These are phyloP conservation scores for Norana najaformis DNA, from an alignment of 2,888 invertebrate genomes.

Conservation along the genomic window DNA sequence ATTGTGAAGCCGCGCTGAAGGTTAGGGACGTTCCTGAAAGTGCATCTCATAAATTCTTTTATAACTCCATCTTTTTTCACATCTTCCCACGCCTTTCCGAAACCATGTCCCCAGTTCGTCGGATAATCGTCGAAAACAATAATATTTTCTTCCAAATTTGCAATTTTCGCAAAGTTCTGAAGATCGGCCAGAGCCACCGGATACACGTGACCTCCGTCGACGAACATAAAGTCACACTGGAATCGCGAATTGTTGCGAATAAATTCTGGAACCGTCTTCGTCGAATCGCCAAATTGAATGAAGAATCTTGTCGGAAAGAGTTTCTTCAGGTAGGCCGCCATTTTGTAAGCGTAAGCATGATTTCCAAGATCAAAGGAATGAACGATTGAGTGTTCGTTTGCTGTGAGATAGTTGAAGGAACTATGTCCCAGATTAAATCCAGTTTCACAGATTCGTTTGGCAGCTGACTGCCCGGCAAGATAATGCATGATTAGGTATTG, in stretches of 20 bases:
- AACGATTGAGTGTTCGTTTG: slow-evolving; percentile 34
- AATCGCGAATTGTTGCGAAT: slow-evolving; percentile 25
- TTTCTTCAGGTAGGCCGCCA: slow-evolving; percentile 36
- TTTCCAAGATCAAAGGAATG: slow-evolving; percentile 40
- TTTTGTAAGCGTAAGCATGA: slow-evolving; percentile 36
- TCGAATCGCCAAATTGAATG: slow-evolving; percentile 40
- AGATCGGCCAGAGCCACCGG: slow-evolving; percentile 35
- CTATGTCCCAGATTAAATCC: slow-evolving; percentile 35
- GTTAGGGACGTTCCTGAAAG: background rate
- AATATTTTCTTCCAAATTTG: slow-evolving; percentile 28
- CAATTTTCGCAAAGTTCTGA: slow-evolving; percentile 30
- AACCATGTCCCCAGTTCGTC: slow-evolving; percentile 25
- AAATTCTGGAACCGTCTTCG: slow-evolving; percentile 34
- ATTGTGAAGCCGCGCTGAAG: background rate
- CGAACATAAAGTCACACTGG: slow-evolving; percentile 39
- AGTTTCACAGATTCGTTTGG: slow-evolving; percentile 27
- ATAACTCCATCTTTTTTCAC: background rate
- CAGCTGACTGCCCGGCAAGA: slow-evolving; percentile 8
- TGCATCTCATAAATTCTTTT: slow-evolving; percentile 18
- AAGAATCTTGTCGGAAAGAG: slow-evolving; percentile 22
- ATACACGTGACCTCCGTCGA: slow-evolving; percentile 42
- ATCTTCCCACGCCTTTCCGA: slow-evolving; percentile 31
- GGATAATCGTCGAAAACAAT: slow-evolving; percentile 35
- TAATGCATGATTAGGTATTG: slow-evolving; percentile 10
- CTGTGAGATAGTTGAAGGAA: slow-evolving; percentile 36